Evolutionary conservation across 2,888 invertebrate genomes (phyloP).

Genomic region (Clitarchus hookeri): DNA sequence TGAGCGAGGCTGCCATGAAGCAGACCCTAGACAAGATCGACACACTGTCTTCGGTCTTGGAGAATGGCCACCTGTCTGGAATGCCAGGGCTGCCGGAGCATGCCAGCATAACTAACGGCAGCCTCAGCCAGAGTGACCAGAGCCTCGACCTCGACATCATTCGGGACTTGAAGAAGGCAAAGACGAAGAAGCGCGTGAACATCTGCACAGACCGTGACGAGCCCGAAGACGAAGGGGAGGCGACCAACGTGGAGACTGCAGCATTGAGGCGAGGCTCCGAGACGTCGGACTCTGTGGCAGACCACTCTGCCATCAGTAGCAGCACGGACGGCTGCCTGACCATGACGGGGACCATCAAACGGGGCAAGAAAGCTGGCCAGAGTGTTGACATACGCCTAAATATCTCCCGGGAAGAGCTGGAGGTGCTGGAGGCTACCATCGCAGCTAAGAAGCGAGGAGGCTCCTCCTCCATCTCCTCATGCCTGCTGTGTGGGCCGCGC

Average conservation of each 20-base stretch:
- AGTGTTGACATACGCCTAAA: constrained; percentile 73
- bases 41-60: constrained; percentile 28
- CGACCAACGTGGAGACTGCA: constrained; percentile 45
- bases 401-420: constrained; percentile 71
- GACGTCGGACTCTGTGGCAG: constrained; percentile 58
- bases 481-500: constrained; percentile 58
- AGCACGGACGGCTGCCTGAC: constrained; percentile 66
- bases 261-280: constrained; percentile 53
- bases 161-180: constrained; percentile 41
- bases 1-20: constrained; percentile 5
- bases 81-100: constrained; percentile 28
- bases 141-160: constrained; percentile 35
- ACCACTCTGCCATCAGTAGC: constrained; percentile 61
- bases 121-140: constrained; percentile 37
- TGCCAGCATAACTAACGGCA: constrained; percentile 24
- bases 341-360: constrained; percentile 73
- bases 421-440: constrained; percentile 68
- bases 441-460: constrained; percentile 60
- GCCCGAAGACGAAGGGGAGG: constrained; percentile 53
- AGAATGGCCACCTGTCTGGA: constrained; percentile 30
- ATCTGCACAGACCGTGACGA: constrained; percentile 61
- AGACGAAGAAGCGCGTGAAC: constrained; percentile 65
- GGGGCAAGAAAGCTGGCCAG: constrained; percentile 73
- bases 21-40: background rate
- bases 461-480: constrained; percentile 52